Conservation (phyloP, 2,797 vertebrate species). For the Alca torda region DNA sequence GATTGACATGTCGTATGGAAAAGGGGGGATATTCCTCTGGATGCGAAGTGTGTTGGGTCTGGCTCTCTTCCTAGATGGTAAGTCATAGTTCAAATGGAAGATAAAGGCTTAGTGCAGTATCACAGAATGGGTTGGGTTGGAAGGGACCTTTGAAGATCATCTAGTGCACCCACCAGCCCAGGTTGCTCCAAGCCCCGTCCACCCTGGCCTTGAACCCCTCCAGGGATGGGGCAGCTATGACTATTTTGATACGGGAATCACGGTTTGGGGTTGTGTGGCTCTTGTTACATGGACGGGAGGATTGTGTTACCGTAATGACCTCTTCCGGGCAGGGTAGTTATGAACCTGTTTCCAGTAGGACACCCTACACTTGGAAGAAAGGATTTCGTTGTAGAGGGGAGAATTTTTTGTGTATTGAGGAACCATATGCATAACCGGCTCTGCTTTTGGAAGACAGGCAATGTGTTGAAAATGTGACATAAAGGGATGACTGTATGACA, state of each 20-base stretch:
- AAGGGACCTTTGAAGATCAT: not conserved
- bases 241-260: not conserved
- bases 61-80: not conserved
- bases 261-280: not conserved
- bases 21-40: too few species aligned
- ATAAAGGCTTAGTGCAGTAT: not conserved
- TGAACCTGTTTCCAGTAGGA: not conserved
- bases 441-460: not conserved
- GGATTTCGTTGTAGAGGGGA: not conserved
- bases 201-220: accelerated
- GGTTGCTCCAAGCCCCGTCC: not conserved
- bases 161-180: not conserved
- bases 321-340: not conserved
- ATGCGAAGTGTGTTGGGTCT: accelerated
- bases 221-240: not conserved
- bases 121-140: not conserved
- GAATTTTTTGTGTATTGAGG: not conserved
- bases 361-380: too few species aligned
- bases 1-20: not conserved
- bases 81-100: not conserved
- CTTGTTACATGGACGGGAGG: not conserved
- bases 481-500: not conserved
- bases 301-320: not conserved
- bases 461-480: not conserved
- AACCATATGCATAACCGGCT: not conserved